phyloP scores from a whole-genome alignment of 2,797 vertebrate genomes.

The Petrocephalus schoutedeni region DNA sequence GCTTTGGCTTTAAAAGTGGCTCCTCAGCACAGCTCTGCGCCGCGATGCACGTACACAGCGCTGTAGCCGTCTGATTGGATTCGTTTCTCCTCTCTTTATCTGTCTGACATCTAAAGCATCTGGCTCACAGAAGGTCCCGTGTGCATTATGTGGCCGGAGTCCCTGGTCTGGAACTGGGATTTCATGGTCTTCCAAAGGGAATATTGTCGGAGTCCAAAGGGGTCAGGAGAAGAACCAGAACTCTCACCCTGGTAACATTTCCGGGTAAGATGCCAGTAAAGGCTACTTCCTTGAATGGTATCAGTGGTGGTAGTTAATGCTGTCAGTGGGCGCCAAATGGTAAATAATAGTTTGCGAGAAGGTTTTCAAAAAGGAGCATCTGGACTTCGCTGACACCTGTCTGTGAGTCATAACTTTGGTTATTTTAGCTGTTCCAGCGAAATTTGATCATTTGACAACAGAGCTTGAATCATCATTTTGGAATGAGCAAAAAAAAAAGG shows the following conservation, averaged over 20 bases:
- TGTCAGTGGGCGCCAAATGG: no score
- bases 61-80: not conserved
- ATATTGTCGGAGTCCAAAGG: not conserved
- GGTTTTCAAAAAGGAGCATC: not conserved
- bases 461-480: constrained; percentile 6
- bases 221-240: not conserved
- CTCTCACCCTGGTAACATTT: not conserved
- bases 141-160: not conserved
- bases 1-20: not conserved
- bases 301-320: not conserved
- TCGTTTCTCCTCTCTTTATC: not conserved
- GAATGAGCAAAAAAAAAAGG: not conserved
- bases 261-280: not conserved
- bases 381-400: not conserved
- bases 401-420: not conserved
- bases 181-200: not conserved
- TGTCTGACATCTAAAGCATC: not conserved
- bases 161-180: not conserved
- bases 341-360: not conserved
- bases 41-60: not conserved
- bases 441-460: not conserved
- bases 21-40: not conserved
- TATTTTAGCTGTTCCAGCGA: not conserved
- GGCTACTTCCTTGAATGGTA: not conserved
- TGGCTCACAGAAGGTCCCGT: not conserved